These are phyloP conservation scores for Heterocephalus glaber DNA, from an alignment of 2,113 vertebrate species.

Conservation along the genomic window DNA sequence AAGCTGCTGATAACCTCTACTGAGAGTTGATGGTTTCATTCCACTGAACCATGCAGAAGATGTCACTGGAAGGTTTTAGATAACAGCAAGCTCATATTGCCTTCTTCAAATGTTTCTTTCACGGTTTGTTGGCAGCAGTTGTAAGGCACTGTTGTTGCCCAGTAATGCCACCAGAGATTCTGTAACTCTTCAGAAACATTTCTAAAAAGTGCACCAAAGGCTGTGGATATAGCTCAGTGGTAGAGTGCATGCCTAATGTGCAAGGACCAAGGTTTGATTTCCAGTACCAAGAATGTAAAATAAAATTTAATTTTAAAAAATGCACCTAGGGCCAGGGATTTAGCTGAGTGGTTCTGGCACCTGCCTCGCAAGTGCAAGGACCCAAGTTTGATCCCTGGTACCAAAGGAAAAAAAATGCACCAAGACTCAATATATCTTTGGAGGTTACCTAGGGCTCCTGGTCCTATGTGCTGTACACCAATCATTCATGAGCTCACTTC, in stretches of 20 bases:
- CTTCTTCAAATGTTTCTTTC: background rate
- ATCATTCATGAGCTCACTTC: background rate
- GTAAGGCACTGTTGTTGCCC: background rate
- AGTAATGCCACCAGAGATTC: background rate
- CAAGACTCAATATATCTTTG: background rate
- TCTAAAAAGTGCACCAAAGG: background rate
- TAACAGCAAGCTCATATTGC: background rate
- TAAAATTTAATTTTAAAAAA: background rate
- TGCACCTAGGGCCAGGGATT: no score
- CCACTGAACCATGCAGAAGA: background rate
- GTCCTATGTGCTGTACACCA: background rate
- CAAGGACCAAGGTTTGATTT: background rate
- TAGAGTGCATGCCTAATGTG: background rate
- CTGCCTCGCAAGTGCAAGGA: no score
- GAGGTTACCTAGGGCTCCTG: background rate
- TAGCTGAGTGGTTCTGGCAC: no score
- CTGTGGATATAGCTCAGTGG: background rate
- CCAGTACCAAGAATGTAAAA: background rate
- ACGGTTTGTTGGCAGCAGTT: background rate
- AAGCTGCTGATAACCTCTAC: background rate
- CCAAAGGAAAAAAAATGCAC: background rate
- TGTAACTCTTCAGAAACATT: background rate
- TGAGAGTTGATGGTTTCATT: background rate
- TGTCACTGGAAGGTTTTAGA: background rate
- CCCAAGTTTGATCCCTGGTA: no score